A percentile compares a stretch with the other conserved stretches of the same genome.
Conservation (phyloP, 2,113 vertebrate species). For the Orientallactaga bullata region DNA sequence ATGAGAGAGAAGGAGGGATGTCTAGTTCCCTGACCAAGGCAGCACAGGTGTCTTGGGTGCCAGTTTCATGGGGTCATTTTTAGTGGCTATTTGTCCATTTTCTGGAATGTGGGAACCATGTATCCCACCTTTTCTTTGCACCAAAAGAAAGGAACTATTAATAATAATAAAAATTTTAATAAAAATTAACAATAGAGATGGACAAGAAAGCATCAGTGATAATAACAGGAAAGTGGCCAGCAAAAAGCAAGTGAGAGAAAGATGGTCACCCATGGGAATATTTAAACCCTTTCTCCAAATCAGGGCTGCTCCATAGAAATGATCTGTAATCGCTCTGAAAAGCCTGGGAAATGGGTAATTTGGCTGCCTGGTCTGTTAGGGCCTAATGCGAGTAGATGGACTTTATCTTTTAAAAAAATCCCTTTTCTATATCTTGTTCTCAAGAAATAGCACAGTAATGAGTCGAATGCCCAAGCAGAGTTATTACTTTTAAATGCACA, state of each 20-base stretch:
- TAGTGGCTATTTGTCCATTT: slow-evolving; percentile 92
- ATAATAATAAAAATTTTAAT: no score
- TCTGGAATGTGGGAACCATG: slow-evolving; percentile 93
- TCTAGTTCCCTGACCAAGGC: no score
- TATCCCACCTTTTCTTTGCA: slow-evolving; percentile 87
- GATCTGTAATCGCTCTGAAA: slow-evolving; percentile 29
- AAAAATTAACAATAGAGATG: slow-evolving; percentile 44
- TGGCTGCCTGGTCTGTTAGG: not conserved
- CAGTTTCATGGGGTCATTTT: slow-evolving; percentile 93
- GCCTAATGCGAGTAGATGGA: slow-evolving; percentile 48
- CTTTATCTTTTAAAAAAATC: slow-evolving; percentile 23
- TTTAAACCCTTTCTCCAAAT: slow-evolving; percentile 34
- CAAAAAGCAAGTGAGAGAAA: slow-evolving; percentile 52
- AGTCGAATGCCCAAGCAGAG: slow-evolving; percentile 5
- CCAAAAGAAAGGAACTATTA: slow-evolving; percentile 66
- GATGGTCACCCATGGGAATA: not conserved
- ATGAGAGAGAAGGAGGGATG: no score
- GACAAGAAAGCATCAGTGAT: not conserved
- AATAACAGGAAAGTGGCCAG: slow-evolving; percentile 46
- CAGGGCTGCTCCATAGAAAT: slow-evolving; percentile 34
- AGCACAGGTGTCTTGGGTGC: slow-evolving; percentile 86
- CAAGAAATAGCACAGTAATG: slow-evolving; percentile 45
- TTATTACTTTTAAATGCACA: slow-evolving; percentile 60
- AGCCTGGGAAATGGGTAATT: slow-evolving; percentile 58
- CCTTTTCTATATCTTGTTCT: slow-evolving; percentile 58